Evolutionary conservation across 1,140 invertebrate genomes (phyloP), one percentile per base, ranked within the genome.

Genomic region (Zaprionus lachaisei): DNA sequence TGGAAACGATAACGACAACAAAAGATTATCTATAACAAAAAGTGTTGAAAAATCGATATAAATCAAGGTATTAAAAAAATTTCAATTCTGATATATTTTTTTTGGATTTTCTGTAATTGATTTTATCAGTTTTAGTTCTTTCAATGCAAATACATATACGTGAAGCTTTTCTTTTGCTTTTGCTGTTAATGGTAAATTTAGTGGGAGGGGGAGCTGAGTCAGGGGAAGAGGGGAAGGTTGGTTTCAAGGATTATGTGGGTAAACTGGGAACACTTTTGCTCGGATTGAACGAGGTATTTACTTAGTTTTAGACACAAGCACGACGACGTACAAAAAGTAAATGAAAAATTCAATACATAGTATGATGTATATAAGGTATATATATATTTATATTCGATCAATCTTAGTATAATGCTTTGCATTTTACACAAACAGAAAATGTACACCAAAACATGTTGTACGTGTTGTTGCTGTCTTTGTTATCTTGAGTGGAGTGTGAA

Each of bases 271-370:
- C n/a, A 47, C 41, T 47, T 68, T 74, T 64, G 54, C 37, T 62
- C 62, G 56, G 71, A 62, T 47, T 47, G 37, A 70, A 72, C 70
- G 73, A 38, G 62, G 77, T 38, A 62, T 81, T 70, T 85, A 86
- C 72, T 86, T 85, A 85, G 76, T 85, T 87, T 80, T 87, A 83
- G 84, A 87, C 83, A 87, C 83, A 87, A 87, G 84, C 84, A 87
- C 78, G 81, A 87, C 84, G 80, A 87, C 78, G 83, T 80, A 87
- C 83, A 87, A 87, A 87, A 87, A 83, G 79, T 78, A 83, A 89
- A 71, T 67, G 56, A 89, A 87, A 71, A 89, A 60, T 81, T 81
- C 80, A 89, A 80, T 89, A 89, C 67, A 89, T 77, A 80, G 80
- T 89, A 69, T 71, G 47, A 63, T 69, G 49, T 66, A 65, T 80